phyloP scores from a whole-genome alignment of 2,113 vertebrate genomes.

The Catharus fuscescens region DNA sequence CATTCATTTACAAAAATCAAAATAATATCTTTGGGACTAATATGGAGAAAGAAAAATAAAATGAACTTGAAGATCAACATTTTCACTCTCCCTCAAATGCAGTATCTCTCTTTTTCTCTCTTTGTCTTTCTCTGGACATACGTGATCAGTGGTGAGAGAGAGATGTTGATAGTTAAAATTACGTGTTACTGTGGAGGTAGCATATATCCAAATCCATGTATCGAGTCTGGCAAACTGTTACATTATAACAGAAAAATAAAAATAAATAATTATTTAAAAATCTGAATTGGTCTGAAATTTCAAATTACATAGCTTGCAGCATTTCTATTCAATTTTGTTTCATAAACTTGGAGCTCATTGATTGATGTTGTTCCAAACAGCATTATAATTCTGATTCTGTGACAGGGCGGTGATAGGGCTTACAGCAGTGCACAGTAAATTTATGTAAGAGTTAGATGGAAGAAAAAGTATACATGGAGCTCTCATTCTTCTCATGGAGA shows the following conservation, averaged over 20 bases:
- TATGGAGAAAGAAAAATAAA: neutral
- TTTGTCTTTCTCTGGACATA: accelerated
- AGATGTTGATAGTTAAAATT: neutral
- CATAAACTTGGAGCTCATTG: neutral
- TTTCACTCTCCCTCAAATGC: neutral
- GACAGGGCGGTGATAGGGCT: neutral
- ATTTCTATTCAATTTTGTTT: neutral
- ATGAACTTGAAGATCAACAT: neutral
- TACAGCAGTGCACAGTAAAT: neutral
- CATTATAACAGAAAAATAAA: neutral
- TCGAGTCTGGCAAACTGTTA: neutral
- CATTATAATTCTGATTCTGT: neutral
- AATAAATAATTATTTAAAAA: neutral
- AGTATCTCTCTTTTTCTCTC: neutral
- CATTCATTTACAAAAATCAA: neutral
- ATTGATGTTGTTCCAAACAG: neutral
- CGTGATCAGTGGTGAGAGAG: neutral
- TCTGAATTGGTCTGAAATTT: neutral
- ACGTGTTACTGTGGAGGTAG: neutral
- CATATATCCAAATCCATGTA: neutral
- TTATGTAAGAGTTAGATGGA: neutral
- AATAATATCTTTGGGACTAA: neutral
- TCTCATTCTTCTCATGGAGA: neutral
- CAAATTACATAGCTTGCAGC: neutral
- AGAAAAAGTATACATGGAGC: neutral